Evolutionary conservation across 2,797 vertebrate genomes (phyloP).

Genomic region (Yasuhikotakia modesta): DNA sequence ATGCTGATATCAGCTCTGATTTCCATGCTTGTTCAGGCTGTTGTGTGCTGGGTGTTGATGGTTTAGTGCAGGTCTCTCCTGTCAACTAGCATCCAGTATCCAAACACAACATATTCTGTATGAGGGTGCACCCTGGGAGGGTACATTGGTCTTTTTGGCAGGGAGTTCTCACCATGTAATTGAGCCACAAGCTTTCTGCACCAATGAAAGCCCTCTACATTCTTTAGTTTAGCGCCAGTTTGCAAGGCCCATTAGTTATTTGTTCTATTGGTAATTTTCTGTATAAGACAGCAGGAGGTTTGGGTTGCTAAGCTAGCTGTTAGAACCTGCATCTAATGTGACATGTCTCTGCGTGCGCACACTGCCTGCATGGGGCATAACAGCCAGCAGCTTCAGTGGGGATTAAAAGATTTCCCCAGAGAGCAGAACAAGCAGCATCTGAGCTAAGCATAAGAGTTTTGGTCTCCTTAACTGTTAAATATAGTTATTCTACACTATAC

Average conservation of each 20-base stretch:
- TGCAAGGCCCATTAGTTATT: conserved; percentile 48
- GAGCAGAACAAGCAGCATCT: conserved; percentile 62
- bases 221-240: not conserved
- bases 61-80: not conserved
- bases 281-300: conserved; percentile 51
- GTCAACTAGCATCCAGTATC: not conserved
- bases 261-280: conserved; percentile 26
- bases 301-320: conserved; percentile 61
- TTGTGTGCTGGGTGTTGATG: not conserved
- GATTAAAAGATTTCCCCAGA: conserved; percentile 56
- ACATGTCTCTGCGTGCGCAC: conserved; percentile 48
- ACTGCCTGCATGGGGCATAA: conserved; percentile 28
- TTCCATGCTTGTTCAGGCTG: not conserved
- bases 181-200: not conserved
- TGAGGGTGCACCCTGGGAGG: too few species aligned
- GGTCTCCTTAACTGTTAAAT: not conserved
- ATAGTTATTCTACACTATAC: not conserved
- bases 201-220: conserved; percentile 2
- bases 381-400: conserved; percentile 27
- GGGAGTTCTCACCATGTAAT: conserved; percentile 6
- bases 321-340: conserved; percentile 58
- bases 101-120: not conserved
- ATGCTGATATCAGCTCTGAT: not conserved
- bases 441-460: conserved; percentile 49
- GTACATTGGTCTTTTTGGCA: not conserved